phyloP scores from a whole-genome alignment of 2,888 invertebrate genomes.

The Unio pictorum region DNA sequence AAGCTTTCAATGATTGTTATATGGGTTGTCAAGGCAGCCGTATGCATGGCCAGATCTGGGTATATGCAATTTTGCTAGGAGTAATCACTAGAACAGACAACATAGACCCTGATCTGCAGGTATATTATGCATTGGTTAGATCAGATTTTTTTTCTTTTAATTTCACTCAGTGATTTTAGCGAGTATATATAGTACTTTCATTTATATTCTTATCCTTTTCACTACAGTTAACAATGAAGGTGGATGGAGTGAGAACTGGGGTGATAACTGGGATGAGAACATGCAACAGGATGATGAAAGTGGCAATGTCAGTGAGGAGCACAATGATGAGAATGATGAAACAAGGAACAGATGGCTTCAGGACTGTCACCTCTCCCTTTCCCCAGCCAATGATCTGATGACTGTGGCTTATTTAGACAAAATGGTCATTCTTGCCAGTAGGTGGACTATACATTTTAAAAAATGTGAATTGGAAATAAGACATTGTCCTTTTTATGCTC shows the following conservation, averaged over 20 bases:
- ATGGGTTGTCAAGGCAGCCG: too few relatives aligned
- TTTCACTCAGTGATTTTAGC: not conserved
- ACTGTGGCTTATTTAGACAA: conserved; percentile 79
- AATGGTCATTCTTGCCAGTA: conserved; percentile 77
- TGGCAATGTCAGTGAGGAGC: conserved; percentile 20
- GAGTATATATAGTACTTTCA: not conserved
- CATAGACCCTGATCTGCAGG: not conserved
- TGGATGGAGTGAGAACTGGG: conserved; percentile 68
- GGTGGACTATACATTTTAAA: conserved; percentile 11
- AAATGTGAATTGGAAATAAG: too few relatives aligned
- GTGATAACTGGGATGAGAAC: conserved; percentile 52
- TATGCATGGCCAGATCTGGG: too few relatives aligned
- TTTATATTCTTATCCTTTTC: not conserved
- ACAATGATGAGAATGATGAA: conserved; percentile 28
- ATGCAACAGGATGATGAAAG: conserved; percentile 31
- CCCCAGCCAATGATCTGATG: conserved; percentile 81
- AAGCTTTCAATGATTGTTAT: too few relatives aligned
- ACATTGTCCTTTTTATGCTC: too few relatives aligned
- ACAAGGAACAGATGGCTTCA: conserved; percentile 78
- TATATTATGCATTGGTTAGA: not conserved
- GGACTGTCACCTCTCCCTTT: conserved; percentile 78
- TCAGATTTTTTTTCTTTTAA: not conserved
- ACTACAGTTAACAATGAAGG: conserved; percentile 6
- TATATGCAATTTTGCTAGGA: too few relatives aligned
- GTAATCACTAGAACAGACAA: too few relatives aligned